Evolutionary conservation across 2,888 invertebrate genomes (phyloP), one percentile per base, ranked within the genome.

Genomic region (Xestia ashworthii): DNA sequence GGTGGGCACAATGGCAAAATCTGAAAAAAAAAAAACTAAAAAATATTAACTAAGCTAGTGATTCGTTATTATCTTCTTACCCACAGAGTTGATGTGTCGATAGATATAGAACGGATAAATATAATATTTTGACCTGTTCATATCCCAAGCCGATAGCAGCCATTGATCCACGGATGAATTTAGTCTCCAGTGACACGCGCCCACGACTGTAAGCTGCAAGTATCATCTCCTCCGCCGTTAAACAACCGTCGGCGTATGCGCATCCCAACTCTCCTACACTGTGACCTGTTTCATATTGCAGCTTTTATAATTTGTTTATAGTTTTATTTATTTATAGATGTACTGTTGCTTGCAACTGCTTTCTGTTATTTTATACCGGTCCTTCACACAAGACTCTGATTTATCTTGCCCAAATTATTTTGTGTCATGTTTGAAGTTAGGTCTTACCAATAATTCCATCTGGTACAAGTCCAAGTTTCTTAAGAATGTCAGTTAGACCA

Each of bases 241-340:
- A 97, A 82, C 98, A 98, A 1, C 98, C 99, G 93, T 99, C 99
- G 5, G 99, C 99, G 93, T 99, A 99, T 0, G 98, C 99, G 93
- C 99, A 99, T 2, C 98, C 99, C 46, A 99, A 95, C 93, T 99
- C 99, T 67, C 99, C 99, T 0, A 99, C 98, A 25, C 99, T 99
- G 93, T 99, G 99, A 2, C 99, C 99, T 96, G 74, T 71, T 72
- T 12, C 22, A 62, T 48, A 32, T 38, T 3, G 8, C 11, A 60
- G 9, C 55, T 67, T 25, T 69, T 38, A 32, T 53, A 11, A 16
- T 25, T n/a, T 9, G 2, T 25, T 50, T 32, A 32, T 55, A 16
- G 0, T 19, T 19, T 41, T n/a, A 8, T 32, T 38, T 11, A 9
- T 46, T 58, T 76, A 6, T 60, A 6, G 6, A 25, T 32, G 25